These are phyloP conservation scores for Paradoxurus hermaphroditus DNA, from an alignment of 2,113 vertebrate genomes.

Conservation along the genomic window DNA sequence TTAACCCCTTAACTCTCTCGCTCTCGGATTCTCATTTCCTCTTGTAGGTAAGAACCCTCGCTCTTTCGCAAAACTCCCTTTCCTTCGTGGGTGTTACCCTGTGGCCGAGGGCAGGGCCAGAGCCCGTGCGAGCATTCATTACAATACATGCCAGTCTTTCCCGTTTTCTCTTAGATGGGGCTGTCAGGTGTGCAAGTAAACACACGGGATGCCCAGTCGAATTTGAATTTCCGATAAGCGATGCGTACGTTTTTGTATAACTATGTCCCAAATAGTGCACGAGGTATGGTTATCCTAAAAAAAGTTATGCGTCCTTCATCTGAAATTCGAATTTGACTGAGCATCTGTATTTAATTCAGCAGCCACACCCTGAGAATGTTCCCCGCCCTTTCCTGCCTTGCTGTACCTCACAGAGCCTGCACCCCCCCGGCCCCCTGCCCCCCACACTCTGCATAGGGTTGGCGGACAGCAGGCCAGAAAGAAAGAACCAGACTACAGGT, in stretches of 20 bases:
- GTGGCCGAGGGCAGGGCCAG: accelerated
- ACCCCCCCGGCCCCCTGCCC: background rate
- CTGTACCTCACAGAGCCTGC: accelerated
- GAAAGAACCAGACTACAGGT: accelerated
- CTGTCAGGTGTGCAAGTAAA: background rate
- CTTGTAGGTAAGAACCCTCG: background rate
- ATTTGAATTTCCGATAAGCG: background rate
- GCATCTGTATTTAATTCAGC: background rate
- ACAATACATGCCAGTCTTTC: accelerated
- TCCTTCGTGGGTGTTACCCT: background rate
- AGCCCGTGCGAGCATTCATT: accelerated
- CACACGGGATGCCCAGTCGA: background rate
- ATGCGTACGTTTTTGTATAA: background rate
- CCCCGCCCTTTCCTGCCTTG: too few species aligned
- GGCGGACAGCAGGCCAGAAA: background rate
- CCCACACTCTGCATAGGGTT: background rate
- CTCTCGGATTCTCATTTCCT: background rate
- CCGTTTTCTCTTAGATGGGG: background rate
- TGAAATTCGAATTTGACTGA: background rate
- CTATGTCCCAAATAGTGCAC: accelerated
- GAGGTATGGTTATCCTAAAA: background rate
- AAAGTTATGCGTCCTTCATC: background rate
- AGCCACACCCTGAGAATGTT: too few species aligned
- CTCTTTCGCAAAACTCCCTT: background rate
- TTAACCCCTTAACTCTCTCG: background rate